Evolutionary conservation across 2,888 invertebrate species (phyloP), one percentile per base, ranked within the genome.

Genomic region (Helobdella robusta): DNA sequence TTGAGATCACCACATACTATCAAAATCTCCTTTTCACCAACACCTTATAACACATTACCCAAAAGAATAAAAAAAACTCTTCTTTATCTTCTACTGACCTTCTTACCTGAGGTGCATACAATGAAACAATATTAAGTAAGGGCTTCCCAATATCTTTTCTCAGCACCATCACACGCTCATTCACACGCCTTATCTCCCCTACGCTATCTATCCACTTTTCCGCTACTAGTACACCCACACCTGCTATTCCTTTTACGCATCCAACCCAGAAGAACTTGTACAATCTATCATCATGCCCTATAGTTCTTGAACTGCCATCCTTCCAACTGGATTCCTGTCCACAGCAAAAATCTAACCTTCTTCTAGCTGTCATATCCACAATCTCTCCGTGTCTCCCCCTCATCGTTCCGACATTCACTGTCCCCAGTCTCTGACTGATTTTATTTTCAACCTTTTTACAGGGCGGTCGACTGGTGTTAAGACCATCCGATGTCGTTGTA

Each of bases 201-300:
- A 40, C n/a, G 11, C n/a, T 40, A 11, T 40, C 44, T 15, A 40
- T n/a, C 44, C 44, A 40, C n/a, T n/a, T 40, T 15, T 40, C 44
- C n/a, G 44, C 44, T 40, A 40, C 44, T 40, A 40, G 44, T n/a
- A 40, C 44, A 15, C 44, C 44, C 44, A 40, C 44, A 40, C 44
- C 11, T 15, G 11, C 11, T 15, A 40, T 40, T 40, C 44, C 44
- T n/a, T 40, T 40, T n/a, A 15, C 44, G n/a, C 11, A 40, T 15
- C 44, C 44, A 11, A 40, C n/a, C 44, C 44, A 40, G 44, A 40
- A 40, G n/a, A 40, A 40, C 44, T 40, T 40, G n/a, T 40, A 40
- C 11, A 15, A 11, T n/a, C n/a, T n/a, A n/a, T n/a, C n/a, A n/a
- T n/a, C n/a, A n/a, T n/a, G n/a, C 11, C 44, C 44, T 15, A 40